Base-by-base conservation (phyloP, 2,113 vertebrate genomes). In the Columba janthina region DNA sequence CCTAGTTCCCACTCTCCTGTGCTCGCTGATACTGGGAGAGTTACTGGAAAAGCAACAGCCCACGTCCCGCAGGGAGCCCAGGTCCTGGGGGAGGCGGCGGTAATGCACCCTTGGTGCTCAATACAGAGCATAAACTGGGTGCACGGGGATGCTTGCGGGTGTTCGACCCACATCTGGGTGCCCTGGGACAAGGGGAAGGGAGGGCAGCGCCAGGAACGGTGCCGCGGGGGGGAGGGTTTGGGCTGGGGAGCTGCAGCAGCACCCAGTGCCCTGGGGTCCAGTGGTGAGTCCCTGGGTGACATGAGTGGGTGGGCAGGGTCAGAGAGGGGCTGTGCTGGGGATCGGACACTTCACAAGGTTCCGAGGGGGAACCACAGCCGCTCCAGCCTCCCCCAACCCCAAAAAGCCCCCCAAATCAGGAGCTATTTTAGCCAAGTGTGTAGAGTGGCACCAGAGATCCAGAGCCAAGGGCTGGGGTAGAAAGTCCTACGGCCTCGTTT, bases 21-120 rank as follows among this genome's bases (percentile, higher is more conserved):
- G 2, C 66, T 66, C 8, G 0, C 71, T 3, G 67, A 96, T 95
- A 94, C 87, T 62, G 91, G 15, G 38, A 12, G 67, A 54, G 78
- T 88, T 91, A 96, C 88, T 93, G 93, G 95, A 93, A 93, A 93
- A 56, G 58, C 67, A 89, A 28, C 82, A 82, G 82, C 67, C 71
- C 1, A 0, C 3, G 69, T 46, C 26, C 56, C 5, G 16, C 3
- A 4, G 32, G 50, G 31, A 84, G 42, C 5, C 4, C 0, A 2
- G 32, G 11, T 4, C 44, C 69, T 13, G 16, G 40, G 17, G 48
- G 8, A 3, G 42, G 61, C 0, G 3, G 42, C 3, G 5, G 12
- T 0, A 6, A 53, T 6, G n/a, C 8, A 2, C 22, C 57, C 5
- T 4, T 0, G 0, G 21, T 5, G 51, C 62, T 75, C 53, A 16